Base-by-base conservation (phyloP, 2,113 vertebrate genomes). In the Scolopax mira region DNA sequence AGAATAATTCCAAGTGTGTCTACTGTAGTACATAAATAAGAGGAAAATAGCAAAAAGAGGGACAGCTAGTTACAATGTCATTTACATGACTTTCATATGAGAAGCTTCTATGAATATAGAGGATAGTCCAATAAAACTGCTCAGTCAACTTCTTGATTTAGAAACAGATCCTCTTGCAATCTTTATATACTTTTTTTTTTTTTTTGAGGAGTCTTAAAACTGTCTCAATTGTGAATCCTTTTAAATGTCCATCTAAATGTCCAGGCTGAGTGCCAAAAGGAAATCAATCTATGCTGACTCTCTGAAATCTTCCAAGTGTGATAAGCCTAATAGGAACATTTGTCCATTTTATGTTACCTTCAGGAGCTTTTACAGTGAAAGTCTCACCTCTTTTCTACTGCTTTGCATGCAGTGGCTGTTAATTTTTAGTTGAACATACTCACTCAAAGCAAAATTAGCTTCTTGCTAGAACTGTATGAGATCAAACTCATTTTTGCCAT, bases 241-340 rank as follows among this genome's bases (percentile, higher is more conserved):
- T 83, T 64, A 92, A 86, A 87, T 51, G 75, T 81, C 82, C 52
- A 39, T 77, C 51, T 85, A 96, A 95, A 83, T 52, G 58, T 64
- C 33, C 86, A 89, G 81, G 61, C 28, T 77, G 51, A 70, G 17
- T 71, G 82, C 89, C 93, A 93, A 87, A 57, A 84, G 22, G 41
- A 89, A 96, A 96, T 95, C 86, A 90, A 83, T 91, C 92, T 87
- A 5, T 62, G 49, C 21, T 71, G 91, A 75, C 55, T 92, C 48
- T 80, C 55, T 87, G 80, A 91, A 96, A 89, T 51, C 74, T 78
- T 93, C 85, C 77, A 93, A 78, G 64, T 93, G 66, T 87, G 89
- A 58, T 89, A 92, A 93, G 67, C 24, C 70, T 82, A 86, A 94
- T 52, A 95, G 41, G 89, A 94, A 71, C 79, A 93, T 93, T 91